These are phyloP conservation scores for Dipodomys ordii DNA, from an alignment of 2,113 vertebrate species.

Conservation along the genomic window DNA sequence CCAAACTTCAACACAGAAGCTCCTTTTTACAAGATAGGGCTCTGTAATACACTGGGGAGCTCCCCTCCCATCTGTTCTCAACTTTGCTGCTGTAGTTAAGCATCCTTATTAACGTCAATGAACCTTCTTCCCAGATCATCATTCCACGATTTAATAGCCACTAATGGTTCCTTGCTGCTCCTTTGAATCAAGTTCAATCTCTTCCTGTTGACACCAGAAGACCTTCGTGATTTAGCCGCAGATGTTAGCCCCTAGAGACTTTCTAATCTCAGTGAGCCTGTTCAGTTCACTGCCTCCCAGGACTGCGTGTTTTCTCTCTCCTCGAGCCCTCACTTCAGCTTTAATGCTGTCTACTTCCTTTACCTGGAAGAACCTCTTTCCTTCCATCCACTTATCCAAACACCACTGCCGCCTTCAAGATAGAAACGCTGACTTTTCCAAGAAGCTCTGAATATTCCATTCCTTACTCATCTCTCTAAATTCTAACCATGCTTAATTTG, in stretches of 20 bases:
- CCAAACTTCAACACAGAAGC: not conserved
- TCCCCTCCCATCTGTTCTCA: not conserved
- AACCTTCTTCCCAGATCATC: not conserved
- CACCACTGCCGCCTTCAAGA: not conserved
- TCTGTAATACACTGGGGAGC: not conserved
- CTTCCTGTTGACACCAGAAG: conserved; percentile 32
- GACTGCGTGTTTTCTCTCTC: not conserved
- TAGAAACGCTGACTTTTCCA: not conserved
- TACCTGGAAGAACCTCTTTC: conserved; percentile 27
- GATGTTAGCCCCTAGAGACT: not conserved
- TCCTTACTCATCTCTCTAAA: conserved; percentile 1
- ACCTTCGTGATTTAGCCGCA: not conserved
- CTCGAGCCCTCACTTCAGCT: not conserved
- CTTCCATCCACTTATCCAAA: not conserved
- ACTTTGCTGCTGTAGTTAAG: conserved; percentile 10
- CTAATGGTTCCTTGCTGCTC: not conserved
- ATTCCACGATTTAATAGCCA: not conserved
- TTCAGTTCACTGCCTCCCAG: too few species aligned
- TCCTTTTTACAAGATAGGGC: not conserved
- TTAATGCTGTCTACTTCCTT: not conserved
- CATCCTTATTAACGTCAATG: conserved; percentile 16
- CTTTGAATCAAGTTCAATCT: conserved; percentile 47
- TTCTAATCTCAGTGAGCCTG: not conserved
- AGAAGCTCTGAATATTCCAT: not conserved
- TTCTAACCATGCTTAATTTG: not conserved